Base-by-base conservation (phyloP, 2,797 vertebrate genomes). In the Serranus cabrilla region DNA sequence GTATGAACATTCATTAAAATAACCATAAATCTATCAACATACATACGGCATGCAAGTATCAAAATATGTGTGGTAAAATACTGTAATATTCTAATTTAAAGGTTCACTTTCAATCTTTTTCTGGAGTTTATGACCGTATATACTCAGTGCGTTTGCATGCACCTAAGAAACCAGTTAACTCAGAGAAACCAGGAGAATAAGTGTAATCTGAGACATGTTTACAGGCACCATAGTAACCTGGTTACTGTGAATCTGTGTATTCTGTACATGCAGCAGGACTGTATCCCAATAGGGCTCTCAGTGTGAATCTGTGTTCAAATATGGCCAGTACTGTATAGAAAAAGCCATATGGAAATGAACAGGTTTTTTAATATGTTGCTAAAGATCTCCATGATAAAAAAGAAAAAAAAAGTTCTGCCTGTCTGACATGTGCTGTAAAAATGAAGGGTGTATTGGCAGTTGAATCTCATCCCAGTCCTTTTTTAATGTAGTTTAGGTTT, bases 381-480 rank as follows among this genome's bases (percentile, higher is more conserved):
- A 21, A 27, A 31, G 11, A 27, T 6, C 20, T 20, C 17, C 7
- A 42, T 21, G 42, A 55, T 66, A 43, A 10, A 20, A 39, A 59
- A 52, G 20, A 43, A 10, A 20, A 39, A 59, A 52, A 27, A 7
- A 0, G 40, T 57, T 64, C 58, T 77, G 56, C 52, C 47, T 49
- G 54, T 60, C 74, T 40, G 11, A 49, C n/a, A 12, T 10, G 14
- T 56, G 21, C 62, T 68, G 52, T 52, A 23, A 9, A 37, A 31
- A 67, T 39, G 39, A 46, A 12, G 8, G 2, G 25, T 20, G 4
- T 46, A 40, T 18, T 64, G 18, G 47, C 67, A 58, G n/a, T 55
- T 25, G 17, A 51, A 52, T 57, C 18, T 11, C 31, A 18, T 70
- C 31, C 51, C 11, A 9, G 6, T 69, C n/a, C 12, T 64, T 81